These are phyloP conservation scores for Chrysomela aeneicollis DNA, from an alignment of 2,888 invertebrate species.

Conservation along the genomic window DNA sequence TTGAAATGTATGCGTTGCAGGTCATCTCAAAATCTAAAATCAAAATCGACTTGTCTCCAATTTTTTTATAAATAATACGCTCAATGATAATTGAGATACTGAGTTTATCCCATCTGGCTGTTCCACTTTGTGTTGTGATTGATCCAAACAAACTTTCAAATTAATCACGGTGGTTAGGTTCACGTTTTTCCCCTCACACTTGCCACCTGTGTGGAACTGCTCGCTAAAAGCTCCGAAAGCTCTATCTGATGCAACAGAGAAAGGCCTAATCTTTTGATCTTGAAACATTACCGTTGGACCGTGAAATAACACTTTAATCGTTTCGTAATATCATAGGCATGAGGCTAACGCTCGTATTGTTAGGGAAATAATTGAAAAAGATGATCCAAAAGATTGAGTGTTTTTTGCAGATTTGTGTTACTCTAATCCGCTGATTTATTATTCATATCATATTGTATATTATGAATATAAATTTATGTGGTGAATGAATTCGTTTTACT, in stretches of 20 bases:
- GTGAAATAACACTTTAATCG: constrained; percentile 49
- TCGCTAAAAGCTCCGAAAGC: constrained; percentile 2
- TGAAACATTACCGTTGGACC: constrained; percentile 41
- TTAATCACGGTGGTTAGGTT: constrained; percentile 30
- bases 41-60: too few relatives aligned
- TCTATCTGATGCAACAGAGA: constrained; percentile 39
- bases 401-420: too few relatives aligned
- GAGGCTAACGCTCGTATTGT: constrained; percentile 30
- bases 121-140: too few relatives aligned
- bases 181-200: constrained; percentile 24
- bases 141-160: constrained; percentile 4
- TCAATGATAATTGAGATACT: too few relatives aligned
- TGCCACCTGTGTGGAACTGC: constrained; percentile 36
- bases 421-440: too few relatives aligned
- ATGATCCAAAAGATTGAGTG: background rate
- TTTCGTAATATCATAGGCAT: constrained; percentile 36
- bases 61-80: too few relatives aligned
- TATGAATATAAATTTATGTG: too few relatives aligned
- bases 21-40: too few relatives aligned
- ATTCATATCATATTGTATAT: too few relatives aligned
- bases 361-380: constrained; percentile 15
- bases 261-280: constrained; percentile 43
- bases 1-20: too few relatives aligned
- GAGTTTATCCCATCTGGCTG: too few relatives aligned
- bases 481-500: too few relatives aligned